Base-by-base conservation (phyloP, 35 echinoderm and acorn worm species). In the Ophioderma brevispina region DNA sequence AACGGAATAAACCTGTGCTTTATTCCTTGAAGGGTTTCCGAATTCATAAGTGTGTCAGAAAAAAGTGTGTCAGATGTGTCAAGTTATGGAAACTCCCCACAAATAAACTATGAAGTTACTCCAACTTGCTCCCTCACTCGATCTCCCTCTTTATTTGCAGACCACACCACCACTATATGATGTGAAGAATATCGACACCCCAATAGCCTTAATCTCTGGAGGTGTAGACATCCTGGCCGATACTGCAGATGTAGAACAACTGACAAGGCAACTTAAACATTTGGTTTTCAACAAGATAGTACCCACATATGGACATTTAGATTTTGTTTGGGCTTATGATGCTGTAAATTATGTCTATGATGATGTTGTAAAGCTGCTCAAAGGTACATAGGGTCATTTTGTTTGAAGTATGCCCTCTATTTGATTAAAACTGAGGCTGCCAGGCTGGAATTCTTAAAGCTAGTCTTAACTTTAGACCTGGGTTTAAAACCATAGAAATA, bases 121-220 rank as follows among this genome's bases (percentile, higher is more conserved):
- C n/a, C n/a, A n/a, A n/a, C n/a, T n/a, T n/a, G n/a, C n/a, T n/a
- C n/a, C n/a, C n/a, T n/a, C n/a, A n/a, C n/a, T n/a, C n/a, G n/a
- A n/a, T n/a, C n/a, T n/a, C n/a, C n/a, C n/a, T 81, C 87, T 79
- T 38, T 77, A 36, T 75, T 77, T 88, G 1, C 82, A 98, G 96
- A 39, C 88, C 11, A 84, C 80, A 35, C 93, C 96, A 32, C 96
- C 96, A 18, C 33, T 40, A 15, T 98, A 98, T 76, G 35, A 83
- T 34, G 76, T 94, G 1, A 35, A 84, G 79, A 93, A 98, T 18
- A 92, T 98, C 4, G 40, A 77, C 17, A 77, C 87, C 37, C 93
- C 90, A 28, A 90, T 95, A 21, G 96, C 96, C n/a, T 55, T 98
- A 33, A 95, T 98, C 85, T 98, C 80, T 32, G 96, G 96, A 10